Conservation (phyloP, 2,888 invertebrate genomes). For the Eristalis pertinax region DNA sequence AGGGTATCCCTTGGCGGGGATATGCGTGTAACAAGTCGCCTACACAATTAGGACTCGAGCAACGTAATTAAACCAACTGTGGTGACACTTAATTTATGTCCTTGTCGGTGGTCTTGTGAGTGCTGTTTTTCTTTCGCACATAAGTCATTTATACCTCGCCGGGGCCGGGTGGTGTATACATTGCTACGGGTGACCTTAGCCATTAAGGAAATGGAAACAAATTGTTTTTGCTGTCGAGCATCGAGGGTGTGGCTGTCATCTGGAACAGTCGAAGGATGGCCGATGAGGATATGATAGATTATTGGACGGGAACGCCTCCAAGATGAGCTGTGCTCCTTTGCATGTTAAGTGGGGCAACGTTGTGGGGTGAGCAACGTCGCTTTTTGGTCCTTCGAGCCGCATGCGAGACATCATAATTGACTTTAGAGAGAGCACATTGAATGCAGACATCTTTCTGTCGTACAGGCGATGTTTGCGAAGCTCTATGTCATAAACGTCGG, state of each 20-base stretch:
- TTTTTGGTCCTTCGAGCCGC: neutral
- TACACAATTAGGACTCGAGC: conserved; percentile 10
- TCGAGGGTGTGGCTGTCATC: neutral
- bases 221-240: conserved; percentile 15
- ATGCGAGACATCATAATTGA: neutral
- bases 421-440: too few species aligned
- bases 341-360: neutral
- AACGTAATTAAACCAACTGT: conserved; percentile 55
- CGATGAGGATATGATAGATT: neutral
- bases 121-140: neutral
- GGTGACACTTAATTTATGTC: conserved; percentile 60
- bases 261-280: neutral
- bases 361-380: neutral
- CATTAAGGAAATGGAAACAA: conserved; percentile 15
- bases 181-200: neutral
- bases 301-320: neutral
- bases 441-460: too few species aligned
- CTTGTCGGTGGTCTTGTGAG: conserved; percentile 13
- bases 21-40: neutral
- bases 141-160: conserved; percentile 9
- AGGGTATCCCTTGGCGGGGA: too few species aligned
- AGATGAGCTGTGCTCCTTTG: neutral
- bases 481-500: too few species aligned
- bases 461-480: too few species aligned
- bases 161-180: neutral